A percentile compares a stretch with the other conserved stretches of the same genome.
These are phyloP conservation scores for Aramus guarauna DNA, from an alignment of 2,113 vertebrate species.

Conservation along the genomic window DNA sequence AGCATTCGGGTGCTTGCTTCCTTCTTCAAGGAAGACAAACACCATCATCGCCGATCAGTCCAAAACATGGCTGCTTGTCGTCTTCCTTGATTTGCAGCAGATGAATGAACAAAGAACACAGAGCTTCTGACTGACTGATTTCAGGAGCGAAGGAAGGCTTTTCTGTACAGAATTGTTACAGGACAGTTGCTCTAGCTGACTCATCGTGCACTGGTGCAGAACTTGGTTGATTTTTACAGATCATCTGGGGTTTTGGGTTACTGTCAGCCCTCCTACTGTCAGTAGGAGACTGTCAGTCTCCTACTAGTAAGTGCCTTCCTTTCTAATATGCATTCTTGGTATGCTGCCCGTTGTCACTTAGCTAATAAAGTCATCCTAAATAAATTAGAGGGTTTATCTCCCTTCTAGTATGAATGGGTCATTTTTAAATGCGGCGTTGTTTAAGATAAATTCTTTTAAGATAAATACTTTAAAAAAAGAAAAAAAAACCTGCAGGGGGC, in stretches of 20 bases:
- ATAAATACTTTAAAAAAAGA: not conserved
- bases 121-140: not conserved
- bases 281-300: not conserved
- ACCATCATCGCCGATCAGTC: not conserved
- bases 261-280: not conserved
- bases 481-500: not conserved
- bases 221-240: not conserved
- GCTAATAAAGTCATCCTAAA: not conserved
- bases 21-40: not conserved
- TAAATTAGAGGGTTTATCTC: not conserved
- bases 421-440: not conserved
- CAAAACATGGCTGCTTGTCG: not conserved
- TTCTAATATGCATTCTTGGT: not conserved
- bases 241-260: not conserved
- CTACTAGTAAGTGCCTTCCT: not conserved
- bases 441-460: not conserved
- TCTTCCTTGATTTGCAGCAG: not conserved
- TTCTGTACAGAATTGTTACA: not conserved
- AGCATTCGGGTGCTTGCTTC: not conserved
- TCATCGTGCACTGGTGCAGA: not conserved
- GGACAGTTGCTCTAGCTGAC: not conserved
- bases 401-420: not conserved
- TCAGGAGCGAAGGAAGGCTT: not conserved
- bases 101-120: not conserved
- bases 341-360: not conserved